phyloP scores from a whole-genome alignment of 2,888 invertebrate genomes.

The Hydraecia micacea region DNA sequence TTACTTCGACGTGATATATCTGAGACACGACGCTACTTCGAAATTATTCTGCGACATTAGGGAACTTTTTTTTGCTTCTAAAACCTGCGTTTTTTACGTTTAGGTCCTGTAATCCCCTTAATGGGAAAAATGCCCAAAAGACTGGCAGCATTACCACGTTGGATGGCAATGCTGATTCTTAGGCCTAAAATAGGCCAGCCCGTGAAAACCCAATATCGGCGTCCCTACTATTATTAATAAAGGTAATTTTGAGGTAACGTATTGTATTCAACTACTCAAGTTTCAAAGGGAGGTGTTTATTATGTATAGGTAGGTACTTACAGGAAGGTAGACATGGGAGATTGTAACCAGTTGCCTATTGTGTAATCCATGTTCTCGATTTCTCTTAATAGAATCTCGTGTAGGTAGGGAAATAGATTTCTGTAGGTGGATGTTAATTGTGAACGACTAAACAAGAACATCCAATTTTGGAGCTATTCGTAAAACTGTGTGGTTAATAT shows the following conservation, averaged over 20 bases:
- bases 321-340: constrained; percentile 1
- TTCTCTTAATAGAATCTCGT: constrained; percentile 3
- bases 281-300: constrained; percentile 22
- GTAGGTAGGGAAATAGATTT: constrained; percentile 6
- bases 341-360: constrained; percentile 1
- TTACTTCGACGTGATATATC: too few relatives aligned
- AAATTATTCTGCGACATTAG: too few relatives aligned
- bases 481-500: not conserved
- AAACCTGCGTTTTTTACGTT: too few relatives aligned
- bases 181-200: not conserved
- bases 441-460: not conserved
- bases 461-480: not conserved
- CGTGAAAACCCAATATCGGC: constrained; percentile 6
- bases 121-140: not conserved
- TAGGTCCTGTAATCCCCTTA: too few relatives aligned
- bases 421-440: not conserved
- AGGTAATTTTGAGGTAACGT: constrained; percentile 30
- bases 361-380: not conserved
- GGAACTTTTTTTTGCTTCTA: too few relatives aligned
- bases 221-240: constrained; percentile 26
- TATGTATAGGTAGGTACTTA: not conserved
- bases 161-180: too few relatives aligned
- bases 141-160: not conserved
- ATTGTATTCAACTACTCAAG: constrained; percentile 45
- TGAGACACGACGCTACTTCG: too few relatives aligned